Evolutionary conservation across 2,888 invertebrate species (phyloP).

Genomic region (Papilio elwesi): DNA sequence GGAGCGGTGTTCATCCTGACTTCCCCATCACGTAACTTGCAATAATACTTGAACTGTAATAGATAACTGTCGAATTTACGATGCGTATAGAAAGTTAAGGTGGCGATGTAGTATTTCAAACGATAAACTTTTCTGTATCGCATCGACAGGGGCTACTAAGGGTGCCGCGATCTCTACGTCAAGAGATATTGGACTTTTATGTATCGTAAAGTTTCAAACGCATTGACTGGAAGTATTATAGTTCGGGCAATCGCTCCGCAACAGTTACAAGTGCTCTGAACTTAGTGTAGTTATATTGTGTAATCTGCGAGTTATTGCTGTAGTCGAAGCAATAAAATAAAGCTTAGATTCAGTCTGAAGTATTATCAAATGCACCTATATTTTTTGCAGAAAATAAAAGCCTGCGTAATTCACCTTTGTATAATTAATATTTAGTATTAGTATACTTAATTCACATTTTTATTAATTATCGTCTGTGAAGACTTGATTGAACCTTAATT

Average conservation of each 20-base stretch:
- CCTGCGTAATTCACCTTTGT: no score
- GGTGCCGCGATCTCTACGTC: constrained; percentile 12
- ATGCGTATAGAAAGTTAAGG: constrained; percentile 55
- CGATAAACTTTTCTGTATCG: constrained; percentile 21
- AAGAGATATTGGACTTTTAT: constrained; percentile 29
- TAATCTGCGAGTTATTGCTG: constrained; percentile 17
- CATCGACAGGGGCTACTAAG: constrained; percentile 17
- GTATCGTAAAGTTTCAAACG: constrained; percentile 27
- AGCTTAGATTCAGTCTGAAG: background rate
- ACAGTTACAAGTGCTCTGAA: constrained; percentile 11
- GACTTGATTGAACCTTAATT: no score
- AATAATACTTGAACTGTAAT: constrained; percentile 46
- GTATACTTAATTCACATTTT: no score
- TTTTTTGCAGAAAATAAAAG: no score
- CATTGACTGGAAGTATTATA: constrained; percentile 11
- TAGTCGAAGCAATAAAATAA: background rate
- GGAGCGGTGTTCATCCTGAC: background rate
- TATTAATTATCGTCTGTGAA: no score
- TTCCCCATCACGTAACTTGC: constrained; percentile 14
- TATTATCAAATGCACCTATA: constrained; percentile 4
- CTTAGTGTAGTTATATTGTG: constrained; percentile 14
- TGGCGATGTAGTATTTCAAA: constrained; percentile 39
- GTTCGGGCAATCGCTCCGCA: background rate
- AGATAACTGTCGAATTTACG: constrained; percentile 39
- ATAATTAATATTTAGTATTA: no score